phyloP scores from a whole-genome alignment of 2,113 vertebrate genomes.

The Sapajus apella region DNA sequence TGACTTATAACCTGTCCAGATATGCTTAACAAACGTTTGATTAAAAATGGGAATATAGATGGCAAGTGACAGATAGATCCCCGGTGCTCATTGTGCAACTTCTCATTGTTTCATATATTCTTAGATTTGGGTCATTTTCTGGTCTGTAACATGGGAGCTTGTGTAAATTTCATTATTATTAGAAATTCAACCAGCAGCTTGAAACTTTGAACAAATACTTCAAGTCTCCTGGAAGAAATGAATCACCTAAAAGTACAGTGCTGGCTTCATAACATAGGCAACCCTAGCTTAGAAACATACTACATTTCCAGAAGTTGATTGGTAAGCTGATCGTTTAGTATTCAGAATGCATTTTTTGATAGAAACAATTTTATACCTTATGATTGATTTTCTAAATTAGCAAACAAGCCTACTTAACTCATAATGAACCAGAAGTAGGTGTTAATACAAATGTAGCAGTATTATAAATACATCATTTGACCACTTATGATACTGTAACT shows the following conservation, averaged over 20 bases:
- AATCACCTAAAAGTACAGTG: not conserved
- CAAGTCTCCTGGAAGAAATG: conserved; percentile 54
- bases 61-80: conserved; percentile 26
- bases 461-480: not conserved
- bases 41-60: conserved; percentile 52
- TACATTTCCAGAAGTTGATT: not conserved
- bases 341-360: conserved; percentile 9
- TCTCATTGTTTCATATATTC: conserved; percentile 4
- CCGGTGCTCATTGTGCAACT: not conserved
- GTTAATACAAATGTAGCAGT: not conserved
- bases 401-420: conserved; percentile 17
- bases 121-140: conserved; percentile 49
- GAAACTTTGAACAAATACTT: conserved; percentile 65
- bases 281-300: not conserved
- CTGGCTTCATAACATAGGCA: not conserved
- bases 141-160: not conserved
- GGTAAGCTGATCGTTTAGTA: not conserved
- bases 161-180: conserved; percentile 59
- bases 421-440: not conserved
- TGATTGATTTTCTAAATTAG: conserved; percentile 23
- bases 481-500: not conserved
- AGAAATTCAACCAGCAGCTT: conserved; percentile 55
- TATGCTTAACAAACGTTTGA: conserved; percentile 65
- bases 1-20: conserved; percentile 42
- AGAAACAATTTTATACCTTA: not conserved